A percentile compares a stretch with the other conserved stretches of the same genome.
Evolutionary conservation across 2,797 vertebrate genomes (phyloP).

Genomic region (Peromyscus aztecus): DNA sequence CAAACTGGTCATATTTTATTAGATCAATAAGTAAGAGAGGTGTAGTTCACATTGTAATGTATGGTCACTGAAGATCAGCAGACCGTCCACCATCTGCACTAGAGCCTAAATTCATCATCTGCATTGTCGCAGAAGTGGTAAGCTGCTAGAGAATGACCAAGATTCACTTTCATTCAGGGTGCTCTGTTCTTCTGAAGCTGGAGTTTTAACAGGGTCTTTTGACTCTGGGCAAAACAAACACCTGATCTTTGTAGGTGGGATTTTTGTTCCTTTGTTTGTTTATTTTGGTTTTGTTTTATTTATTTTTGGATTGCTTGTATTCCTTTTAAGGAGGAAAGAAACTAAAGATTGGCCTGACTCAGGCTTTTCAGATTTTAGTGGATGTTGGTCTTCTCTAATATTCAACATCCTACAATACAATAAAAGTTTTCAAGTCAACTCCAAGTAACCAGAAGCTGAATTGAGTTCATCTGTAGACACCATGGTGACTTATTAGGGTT

Average conservation of each 20-base stretch:
- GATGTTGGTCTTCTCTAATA: not conserved
- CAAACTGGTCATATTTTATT: not conserved
- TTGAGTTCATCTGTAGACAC: not conserved
- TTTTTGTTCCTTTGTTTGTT: not conserved
- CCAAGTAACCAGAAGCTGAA: not conserved
- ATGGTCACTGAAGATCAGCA: not conserved
- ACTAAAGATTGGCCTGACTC: slow-evolving; percentile 1
- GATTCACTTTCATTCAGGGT: not conserved
- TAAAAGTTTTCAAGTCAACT: not conserved
- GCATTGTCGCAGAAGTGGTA: not conserved
- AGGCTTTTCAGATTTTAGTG: not conserved
- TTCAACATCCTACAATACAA: not conserved
- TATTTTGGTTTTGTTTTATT: not conserved
- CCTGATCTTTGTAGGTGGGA: not conserved
- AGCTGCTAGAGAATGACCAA: not conserved
- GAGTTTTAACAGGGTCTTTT: slow-evolving; percentile 16
- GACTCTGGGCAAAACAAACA: not conserved
- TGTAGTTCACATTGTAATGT: not conserved
- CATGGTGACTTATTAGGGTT: not conserved
- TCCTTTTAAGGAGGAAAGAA: not conserved
- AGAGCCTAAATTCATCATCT: not conserved
- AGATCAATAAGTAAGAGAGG: not conserved
- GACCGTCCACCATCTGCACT: not conserved
- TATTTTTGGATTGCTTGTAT: slow-evolving; percentile 34
- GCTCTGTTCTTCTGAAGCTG: not conserved